Evolutionary conservation across 2,888 invertebrate genomes (phyloP), one percentile per base, ranked within the genome.

Genomic region (Trisateles emortualis): DNA sequence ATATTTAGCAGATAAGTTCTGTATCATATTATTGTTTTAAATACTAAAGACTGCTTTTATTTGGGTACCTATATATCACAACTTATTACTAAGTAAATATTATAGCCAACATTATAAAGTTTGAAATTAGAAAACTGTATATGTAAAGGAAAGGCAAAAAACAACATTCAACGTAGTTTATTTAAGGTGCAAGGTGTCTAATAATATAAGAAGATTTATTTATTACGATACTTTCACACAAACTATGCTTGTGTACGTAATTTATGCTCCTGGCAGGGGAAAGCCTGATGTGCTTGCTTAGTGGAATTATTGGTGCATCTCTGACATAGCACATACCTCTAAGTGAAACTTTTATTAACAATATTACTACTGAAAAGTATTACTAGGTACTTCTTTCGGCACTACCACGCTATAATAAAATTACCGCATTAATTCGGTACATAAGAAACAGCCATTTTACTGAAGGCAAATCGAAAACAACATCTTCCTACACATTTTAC

Each of bases 221-320:
- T 58, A 57, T 47, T 53, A 60, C 55, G 44, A 33, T 54, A 81
- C 81, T 83, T 83, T 81, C 81, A 78, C 81, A 76, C 26, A 51
- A 69, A 59, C 45, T 73, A 72, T 74, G 69, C 68, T 61, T 52
- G 65, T 68, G 63, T 70, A 65, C 55, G 64, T 82, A 79, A 81
- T 79, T 76, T 77, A 80, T 79, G 66, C 71, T 60, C 36, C 65
- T 60, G 53, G 50, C 36, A 66, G 75, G 75, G 69, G 79, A 81
- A 82, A 83, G 81, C 76, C 55, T 60, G 66, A 54, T 64, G 48
- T 66, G 64, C 49, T 49, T 53, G 66, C 52, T 48, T 52, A 46
- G 54, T 65, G 79, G 79, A 86, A 82, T 84, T 84, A 85, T 76
- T 83, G 76, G 79, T 84, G 83, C 84, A 86, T 84, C 78, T 83